phyloP scores from a whole-genome alignment of 2,888 invertebrate species.

The Ellobium chinense region DNA sequence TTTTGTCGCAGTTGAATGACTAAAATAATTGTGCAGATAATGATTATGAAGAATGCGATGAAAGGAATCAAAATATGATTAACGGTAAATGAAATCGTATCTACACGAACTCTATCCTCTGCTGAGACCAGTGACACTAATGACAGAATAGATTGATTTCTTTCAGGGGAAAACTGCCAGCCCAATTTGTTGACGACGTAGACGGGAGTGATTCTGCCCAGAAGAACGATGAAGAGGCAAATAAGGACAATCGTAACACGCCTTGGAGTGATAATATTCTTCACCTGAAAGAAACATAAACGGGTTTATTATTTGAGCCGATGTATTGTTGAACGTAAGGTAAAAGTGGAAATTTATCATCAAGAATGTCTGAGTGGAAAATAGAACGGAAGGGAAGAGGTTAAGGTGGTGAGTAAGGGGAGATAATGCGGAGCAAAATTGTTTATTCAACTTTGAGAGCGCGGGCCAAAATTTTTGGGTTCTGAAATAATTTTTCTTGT shows the following conservation, averaged over 20 bases:
- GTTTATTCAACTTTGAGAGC: too few species aligned
- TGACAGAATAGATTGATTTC: constrained; percentile 1
- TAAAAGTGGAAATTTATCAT: too few species aligned
- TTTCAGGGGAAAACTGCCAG: not conserved
- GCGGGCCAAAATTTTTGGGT: too few species aligned
- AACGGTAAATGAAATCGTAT: not conserved
- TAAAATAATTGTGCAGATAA: not conserved
- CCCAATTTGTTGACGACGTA: not conserved
- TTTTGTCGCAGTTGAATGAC: not conserved
- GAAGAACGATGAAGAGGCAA: not conserved
- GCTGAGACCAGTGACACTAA: not conserved
- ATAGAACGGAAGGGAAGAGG: too few species aligned
- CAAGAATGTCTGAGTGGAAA: too few species aligned
- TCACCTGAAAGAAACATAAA: not conserved
- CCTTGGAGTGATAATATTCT: not conserved
- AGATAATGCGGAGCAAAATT: too few species aligned
- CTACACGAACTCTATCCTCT: not conserved
- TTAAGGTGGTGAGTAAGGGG: too few species aligned
- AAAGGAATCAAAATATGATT: not conserved
- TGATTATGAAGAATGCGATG: not conserved
- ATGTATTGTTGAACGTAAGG: too few species aligned
- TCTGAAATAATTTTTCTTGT: too few species aligned
- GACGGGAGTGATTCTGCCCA: not conserved
- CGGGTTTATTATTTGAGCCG: not conserved
- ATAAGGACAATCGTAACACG: not conserved